phyloP scores from a whole-genome alignment of 2,797 vertebrate species.

The Myiotriccus ornatus region DNA sequence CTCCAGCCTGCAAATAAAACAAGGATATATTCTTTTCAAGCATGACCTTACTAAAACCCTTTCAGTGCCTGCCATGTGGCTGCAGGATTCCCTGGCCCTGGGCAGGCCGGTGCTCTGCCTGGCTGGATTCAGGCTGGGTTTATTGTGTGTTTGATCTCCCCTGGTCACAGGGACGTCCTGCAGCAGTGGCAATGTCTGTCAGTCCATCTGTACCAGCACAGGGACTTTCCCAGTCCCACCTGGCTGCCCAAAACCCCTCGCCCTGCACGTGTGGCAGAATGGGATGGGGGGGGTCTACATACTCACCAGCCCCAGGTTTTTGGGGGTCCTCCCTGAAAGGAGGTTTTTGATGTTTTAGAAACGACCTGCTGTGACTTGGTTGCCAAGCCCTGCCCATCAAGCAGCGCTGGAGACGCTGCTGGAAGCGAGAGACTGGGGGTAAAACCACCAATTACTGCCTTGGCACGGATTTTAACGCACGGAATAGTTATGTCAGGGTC shows the following conservation, averaged over 20 bases:
- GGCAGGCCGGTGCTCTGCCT: background rate
- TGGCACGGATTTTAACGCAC: background rate
- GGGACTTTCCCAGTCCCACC: background rate
- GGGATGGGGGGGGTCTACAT: too few relatives aligned
- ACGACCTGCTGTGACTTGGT: background rate
- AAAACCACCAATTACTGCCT: background rate
- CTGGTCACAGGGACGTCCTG: background rate
- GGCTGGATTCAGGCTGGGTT: background rate
- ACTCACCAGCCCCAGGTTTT: background rate
- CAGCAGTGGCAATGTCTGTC: background rate
- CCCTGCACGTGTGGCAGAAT: background rate
- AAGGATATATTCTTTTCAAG: conserved; percentile 23
- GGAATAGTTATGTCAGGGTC: background rate
- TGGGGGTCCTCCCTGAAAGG: background rate
- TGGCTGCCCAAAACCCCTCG: background rate
- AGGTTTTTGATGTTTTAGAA: rapidly evolving
- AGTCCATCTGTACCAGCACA: background rate
- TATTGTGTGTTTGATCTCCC: background rate
- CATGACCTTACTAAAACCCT: background rate
- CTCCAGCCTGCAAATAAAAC: conserved; percentile 33
- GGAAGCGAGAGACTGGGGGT: background rate
- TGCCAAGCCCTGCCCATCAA: rapidly evolving
- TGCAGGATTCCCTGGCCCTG: background rate
- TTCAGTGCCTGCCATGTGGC: background rate
- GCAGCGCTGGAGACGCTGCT: background rate